Evolutionary conservation across 2,797 vertebrate genomes (phyloP).

Genomic region (Rhinichthys osculus): DNA sequence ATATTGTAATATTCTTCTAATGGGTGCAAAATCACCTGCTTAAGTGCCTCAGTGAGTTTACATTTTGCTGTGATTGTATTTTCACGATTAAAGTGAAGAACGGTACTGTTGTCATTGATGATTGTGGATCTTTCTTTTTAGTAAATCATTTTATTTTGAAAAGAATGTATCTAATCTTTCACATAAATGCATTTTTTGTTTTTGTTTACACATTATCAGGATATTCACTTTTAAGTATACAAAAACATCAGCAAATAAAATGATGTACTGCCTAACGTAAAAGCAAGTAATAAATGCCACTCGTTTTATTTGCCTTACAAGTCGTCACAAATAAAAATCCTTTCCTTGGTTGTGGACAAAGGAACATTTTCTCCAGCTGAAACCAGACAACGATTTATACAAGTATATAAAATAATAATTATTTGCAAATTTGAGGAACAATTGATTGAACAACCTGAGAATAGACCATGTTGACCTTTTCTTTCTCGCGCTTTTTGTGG

Average conservation of each 20-base stretch:
- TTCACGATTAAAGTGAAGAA: conserved; percentile 38
- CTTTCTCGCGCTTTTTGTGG: not conserved
- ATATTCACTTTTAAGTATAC: conserved; percentile 39
- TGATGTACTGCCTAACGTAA: conserved; percentile 37
- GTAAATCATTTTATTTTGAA: conserved; percentile 25
- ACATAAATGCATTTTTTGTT: conserved; percentile 34
- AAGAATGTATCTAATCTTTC: conserved; percentile 37
- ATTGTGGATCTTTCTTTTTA: conserved; percentile 26
- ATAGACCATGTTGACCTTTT: conserved; percentile 42
- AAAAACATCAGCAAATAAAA: conserved; percentile 50
- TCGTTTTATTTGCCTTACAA: conserved; percentile 50
- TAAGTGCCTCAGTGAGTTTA: conserved; percentile 36
- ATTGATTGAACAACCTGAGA: conserved; percentile 55
- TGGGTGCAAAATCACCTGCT: conserved; percentile 8
- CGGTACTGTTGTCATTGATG: not conserved
- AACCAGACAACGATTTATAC: conserved; percentile 39
- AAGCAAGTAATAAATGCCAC: conserved; percentile 55
- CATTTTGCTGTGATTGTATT: conserved; percentile 27
- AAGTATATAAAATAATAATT: conserved; percentile 49
- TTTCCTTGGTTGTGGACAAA: conserved; percentile 26
- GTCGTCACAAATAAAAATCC: conserved; percentile 44
- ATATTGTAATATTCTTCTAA: not conserved
- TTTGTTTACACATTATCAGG: conserved; percentile 37
- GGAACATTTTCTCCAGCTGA: not conserved
- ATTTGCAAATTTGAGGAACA: conserved; percentile 52